Conservation (phyloP, 2,113 vertebrate genomes). For the Pipa parva region DNA sequence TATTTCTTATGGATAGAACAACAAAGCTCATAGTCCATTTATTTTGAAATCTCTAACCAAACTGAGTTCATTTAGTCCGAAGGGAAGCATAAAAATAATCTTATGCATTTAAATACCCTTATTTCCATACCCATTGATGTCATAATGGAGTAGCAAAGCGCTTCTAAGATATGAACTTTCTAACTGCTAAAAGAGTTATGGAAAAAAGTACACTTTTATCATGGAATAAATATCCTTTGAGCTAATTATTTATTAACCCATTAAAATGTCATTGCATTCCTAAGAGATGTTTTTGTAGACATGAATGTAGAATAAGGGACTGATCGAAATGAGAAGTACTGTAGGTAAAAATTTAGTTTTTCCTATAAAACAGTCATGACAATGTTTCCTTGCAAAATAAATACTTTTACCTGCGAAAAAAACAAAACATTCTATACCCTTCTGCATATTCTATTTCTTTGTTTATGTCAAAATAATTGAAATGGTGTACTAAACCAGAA, state of each 20-base stretch:
- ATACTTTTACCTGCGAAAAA: too few species aligned
- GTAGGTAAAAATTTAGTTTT: too few species aligned
- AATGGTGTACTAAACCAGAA: too few species aligned
- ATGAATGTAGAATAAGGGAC: too few species aligned
- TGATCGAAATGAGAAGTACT: too few species aligned
- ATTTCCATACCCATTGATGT: constrained; percentile 48
- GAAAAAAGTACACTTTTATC: constrained; percentile 13
- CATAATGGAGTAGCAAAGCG: constrained; percentile 48
- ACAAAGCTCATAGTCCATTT: constrained; percentile 43
- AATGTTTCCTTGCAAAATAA: too few species aligned
- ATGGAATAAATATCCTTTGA: constrained; percentile 10
- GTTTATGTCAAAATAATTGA: too few species aligned
- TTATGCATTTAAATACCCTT: constrained; percentile 55
- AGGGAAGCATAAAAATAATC: constrained; percentile 42
- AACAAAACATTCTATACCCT: too few species aligned
- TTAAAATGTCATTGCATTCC: background rate
- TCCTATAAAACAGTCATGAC: too few species aligned
- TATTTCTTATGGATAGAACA: constrained; percentile 26
- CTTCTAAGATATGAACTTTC: constrained; percentile 45
- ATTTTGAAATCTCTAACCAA: constrained; percentile 43
- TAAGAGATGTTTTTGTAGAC: background rate
- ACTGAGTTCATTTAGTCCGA: constrained; percentile 41
- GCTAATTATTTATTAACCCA: constrained; percentile 17
- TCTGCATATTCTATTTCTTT: too few species aligned
- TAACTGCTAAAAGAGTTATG: constrained; percentile 25